These are phyloP conservation scores for Philhelius pedissequus DNA, from an alignment of 2,888 invertebrate species.

Conservation along the genomic window DNA sequence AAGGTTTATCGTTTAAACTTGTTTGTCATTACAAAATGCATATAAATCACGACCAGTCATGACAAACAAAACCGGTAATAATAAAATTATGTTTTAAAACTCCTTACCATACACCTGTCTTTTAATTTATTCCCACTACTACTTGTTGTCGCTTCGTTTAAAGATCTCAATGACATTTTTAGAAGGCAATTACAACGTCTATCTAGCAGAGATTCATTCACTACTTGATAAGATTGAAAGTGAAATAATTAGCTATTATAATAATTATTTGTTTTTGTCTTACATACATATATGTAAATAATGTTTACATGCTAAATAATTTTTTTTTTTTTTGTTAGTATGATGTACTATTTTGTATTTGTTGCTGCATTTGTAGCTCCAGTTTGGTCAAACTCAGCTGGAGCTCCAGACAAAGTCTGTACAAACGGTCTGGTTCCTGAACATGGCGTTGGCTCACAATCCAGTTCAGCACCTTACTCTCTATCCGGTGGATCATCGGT, in stretches of 20 bases:
- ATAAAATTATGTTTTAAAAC: conserved; percentile 22
- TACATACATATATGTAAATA: no score
- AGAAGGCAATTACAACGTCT: not conserved
- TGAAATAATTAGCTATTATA: not conserved
- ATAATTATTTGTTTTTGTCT: not conserved
- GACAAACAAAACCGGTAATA: conserved; percentile 23
- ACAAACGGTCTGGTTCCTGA: conserved; percentile 83
- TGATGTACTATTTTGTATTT: conserved; percentile 73
- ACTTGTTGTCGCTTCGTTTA: not conserved
- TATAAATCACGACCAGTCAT: conserved; percentile 27
- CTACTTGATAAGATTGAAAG: not conserved
- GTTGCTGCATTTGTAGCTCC: conserved; percentile 72
- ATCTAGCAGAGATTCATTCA: not conserved
- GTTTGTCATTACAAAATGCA: not conserved
- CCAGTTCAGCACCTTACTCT: conserved; percentile 81
- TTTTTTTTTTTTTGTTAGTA: conserved; percentile 53
- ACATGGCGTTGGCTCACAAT: conserved; percentile 78
- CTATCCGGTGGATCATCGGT: conserved; percentile 78
- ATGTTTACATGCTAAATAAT: not conserved
- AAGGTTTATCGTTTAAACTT: not conserved
- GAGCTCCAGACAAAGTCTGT: conserved; percentile 84
- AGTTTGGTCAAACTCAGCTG: conserved; percentile 80
- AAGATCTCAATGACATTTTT: not conserved
- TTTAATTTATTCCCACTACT: not conserved
- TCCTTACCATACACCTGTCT: not conserved